Evolutionary conservation across 2,888 invertebrate genomes (phyloP).

Genomic region (Amphimallon solstitiale): DNA sequence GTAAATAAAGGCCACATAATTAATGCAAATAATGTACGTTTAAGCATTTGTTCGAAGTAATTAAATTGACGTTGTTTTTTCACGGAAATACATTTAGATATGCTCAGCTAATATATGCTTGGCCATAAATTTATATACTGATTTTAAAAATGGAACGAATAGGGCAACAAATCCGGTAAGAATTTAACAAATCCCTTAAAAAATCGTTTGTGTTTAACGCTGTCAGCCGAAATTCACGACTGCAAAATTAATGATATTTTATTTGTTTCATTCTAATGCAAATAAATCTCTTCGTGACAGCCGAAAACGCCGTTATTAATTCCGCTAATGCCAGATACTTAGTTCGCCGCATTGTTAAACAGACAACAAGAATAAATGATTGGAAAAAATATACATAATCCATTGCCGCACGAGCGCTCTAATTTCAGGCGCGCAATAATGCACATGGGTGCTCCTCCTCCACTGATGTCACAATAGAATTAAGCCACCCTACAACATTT

Average conservation of each 20-base stretch:
- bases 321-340: conserved; percentile 19
- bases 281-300: conserved; percentile 31
- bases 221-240: conserved; percentile 4
- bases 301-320: conserved; percentile 29
- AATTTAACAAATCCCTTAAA: conserved; percentile 14
- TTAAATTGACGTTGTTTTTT: no score
- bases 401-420: not conserved
- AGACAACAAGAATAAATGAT: conserved; percentile 23
- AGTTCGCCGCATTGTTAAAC: conserved; percentile 23
- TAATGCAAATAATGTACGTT: no score
- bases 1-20: no score
- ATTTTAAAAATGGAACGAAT: no score
- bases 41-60: no score
- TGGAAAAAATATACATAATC: conserved; percentile 20
- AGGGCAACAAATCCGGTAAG: not conserved
- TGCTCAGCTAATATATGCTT: no score
- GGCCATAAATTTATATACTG: no score
- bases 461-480: not conserved
- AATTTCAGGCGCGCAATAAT: not conserved
- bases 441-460: not conserved
- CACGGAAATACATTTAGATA: no score
- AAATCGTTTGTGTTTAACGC: conserved; percentile 19
- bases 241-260: conserved; percentile 16
- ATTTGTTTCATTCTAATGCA: conserved; percentile 25
- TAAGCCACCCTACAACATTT: not conserved